Base-by-base conservation (phyloP, 2,888 invertebrate genomes). In the Homarus gammarus region DNA sequence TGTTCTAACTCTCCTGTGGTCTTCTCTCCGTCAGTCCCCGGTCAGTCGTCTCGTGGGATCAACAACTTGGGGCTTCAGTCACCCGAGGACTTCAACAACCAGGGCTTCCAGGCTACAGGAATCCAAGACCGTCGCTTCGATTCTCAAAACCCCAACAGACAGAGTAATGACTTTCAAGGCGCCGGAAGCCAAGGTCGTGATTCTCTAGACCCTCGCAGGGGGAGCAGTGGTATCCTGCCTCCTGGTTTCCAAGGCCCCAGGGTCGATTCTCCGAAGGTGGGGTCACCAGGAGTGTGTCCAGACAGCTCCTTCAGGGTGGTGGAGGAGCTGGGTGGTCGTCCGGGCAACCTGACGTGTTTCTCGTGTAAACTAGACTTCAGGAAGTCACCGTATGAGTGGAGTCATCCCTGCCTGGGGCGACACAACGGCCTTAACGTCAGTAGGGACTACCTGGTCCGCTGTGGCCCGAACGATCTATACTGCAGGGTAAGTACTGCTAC, bases 321-420 rank as follows among this genome's bases (percentile, higher is more conserved):
- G 10, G 38, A 22, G 22, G 44, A 49, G 15, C 49, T n/a, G 3
- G 49, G 38, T 12, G 87, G 75, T 8, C 61, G 75, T 40, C 81
- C 64, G 3, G 91, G 91, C 27, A 92, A 88, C 78, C 78, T 92
- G 5, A 88, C 90, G 6, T 92, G 92, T 64, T 92, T 82, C 83
- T 91, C 91, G 33, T 92, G 92, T 73, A 86, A 83, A 38, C 89
- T 92, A 38, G 92, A 92, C 78, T 91, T 92, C 87, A 81, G 88
- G 15, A 88, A 79, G 70, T 51, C 36, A 0, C 73, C 44, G 1
- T 92, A 91, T 78, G 61, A 92, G 68, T 88, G 88, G 83, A 33
- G 70, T 15, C 88, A 92, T 83, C 86, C 85, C 0, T 92, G 92
- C 38, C 79, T 92, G 2, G 92, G 92, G 0, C 87, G 90, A 15